Evolutionary conservation across 2,797 vertebrate genomes (phyloP), one percentile per base, ranked within the genome.

Genomic region (Eleutherodactylus coqui): DNA sequence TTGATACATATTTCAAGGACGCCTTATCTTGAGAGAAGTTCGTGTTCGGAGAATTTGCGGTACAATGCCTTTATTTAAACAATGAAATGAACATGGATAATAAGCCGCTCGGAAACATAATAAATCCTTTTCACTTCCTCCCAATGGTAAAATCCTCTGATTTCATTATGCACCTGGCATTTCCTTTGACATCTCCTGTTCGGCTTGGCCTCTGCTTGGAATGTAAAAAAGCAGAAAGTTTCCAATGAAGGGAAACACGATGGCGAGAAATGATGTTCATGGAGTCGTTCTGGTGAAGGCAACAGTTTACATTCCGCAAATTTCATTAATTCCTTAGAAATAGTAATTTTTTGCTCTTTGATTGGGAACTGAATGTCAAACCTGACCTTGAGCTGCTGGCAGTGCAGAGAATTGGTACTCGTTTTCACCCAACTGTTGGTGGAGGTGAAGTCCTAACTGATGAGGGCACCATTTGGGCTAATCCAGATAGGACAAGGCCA

Each of bases 161-260:
- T 80, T 85, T 79, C 84, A 85, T 79, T 79, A 85, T 73, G 76
- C 67, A 58, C 36, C 41, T 85, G 84, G 45, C 84, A 85, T 85
- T 85, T 85, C 64, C 51, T 85, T 75, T 85, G 84, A 85, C 84
- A 80, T 62, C 80, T 80, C 79, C 60, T 80, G 69, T 38, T 47
- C 51, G 67, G 36, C 53, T 73, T 60, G 77, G 67, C 38, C 77
- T 60, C 64, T 64, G 77, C 13, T 62, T 75, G n/a, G 38, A 80
- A 73, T 75, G 77, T 80, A 60, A 80, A 85, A 85, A 41, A 85
- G 47, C 76, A 75, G 51, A 85, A 53, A 85, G 13, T 34, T 85
- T 85, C 77, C 79, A 80, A 73, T 85, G 36, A 80, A 85, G 7
- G 13, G 47, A 72, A 85, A 85, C 45, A 64, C 21, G n/a, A 38